A percentile compares a stretch with the other conserved stretches of the same genome.
phyloP scores from a whole-genome alignment of 2,888 invertebrate species.

The Molorchus minor region DNA sequence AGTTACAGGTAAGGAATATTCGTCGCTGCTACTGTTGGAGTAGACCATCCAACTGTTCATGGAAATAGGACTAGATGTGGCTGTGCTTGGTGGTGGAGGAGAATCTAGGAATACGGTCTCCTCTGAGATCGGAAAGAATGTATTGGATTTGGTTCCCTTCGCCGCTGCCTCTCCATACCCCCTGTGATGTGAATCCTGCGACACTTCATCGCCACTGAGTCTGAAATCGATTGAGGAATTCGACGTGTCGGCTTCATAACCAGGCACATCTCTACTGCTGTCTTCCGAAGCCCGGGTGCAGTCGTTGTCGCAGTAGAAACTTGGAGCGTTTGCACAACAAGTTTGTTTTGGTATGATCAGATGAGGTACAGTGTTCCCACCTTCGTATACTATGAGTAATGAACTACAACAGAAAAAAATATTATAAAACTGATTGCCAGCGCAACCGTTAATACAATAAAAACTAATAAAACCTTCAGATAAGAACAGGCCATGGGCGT shows the following conservation, averaged over 20 bases:
- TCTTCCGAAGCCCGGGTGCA: slow-evolving; percentile 55
- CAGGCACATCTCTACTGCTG: slow-evolving; percentile 57
- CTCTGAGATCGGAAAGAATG: slow-evolving; percentile 60
- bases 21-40: slow-evolving; percentile 71
- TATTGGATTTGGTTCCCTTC: slow-evolving; percentile 59
- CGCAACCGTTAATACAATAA: too few relatives aligned
- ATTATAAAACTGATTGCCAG: slow-evolving; percentile 3
- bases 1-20: slow-evolving; percentile 35
- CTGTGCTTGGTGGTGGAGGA: slow-evolving; percentile 68
- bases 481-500: too few relatives aligned
- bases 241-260: slow-evolving; percentile 80
- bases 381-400: slow-evolving; percentile 87
- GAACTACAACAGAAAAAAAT: slow-evolving; percentile 70
- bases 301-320: slow-evolving; percentile 53
- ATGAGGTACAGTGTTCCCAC: slow-evolving; percentile 57
- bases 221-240: slow-evolving; percentile 76
- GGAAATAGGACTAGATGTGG: slow-evolving; percentile 74
- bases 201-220: slow-evolving; percentile 66
- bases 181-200: slow-evolving; percentile 67
- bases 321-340: slow-evolving; percentile 42
- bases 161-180: slow-evolving; percentile 72
- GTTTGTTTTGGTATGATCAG: slow-evolving; percentile 43
- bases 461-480: too few relatives aligned
- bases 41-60: slow-evolving; percentile 85
- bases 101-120: slow-evolving; percentile 78